Conservation (phyloP, 2,797 vertebrate species). For the Vultur gryphus region DNA sequence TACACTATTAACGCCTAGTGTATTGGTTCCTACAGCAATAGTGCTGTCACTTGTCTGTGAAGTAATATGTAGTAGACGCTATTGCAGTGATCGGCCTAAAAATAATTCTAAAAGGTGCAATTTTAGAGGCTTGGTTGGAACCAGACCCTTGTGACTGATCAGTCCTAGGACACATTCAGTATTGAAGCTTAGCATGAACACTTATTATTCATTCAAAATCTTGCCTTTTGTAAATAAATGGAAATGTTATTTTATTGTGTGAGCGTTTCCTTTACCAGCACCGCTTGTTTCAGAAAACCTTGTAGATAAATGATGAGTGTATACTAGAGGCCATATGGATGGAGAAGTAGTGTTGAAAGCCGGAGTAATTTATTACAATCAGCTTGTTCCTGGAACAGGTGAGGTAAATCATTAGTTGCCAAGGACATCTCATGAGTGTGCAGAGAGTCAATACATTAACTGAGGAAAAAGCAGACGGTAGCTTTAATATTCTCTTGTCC, state of each 20-base stretch:
- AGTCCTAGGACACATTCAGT: neutral
- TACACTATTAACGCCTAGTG: neutral
- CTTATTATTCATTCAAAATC: neutral
- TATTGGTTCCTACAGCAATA: neutral
- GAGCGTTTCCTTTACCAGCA: neutral
- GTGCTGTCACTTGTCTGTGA: neutral
- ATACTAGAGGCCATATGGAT: neutral
- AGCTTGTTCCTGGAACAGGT: constrained; percentile 40
- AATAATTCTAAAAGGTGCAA: neutral
- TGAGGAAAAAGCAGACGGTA: neutral
- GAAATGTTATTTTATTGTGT: neutral
- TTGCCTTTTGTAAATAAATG: neutral
- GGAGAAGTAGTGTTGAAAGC: constrained; percentile 3
- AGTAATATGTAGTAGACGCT: neutral
- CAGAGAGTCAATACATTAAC: constrained; percentile 13
- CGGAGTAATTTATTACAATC: constrained; percentile 41
- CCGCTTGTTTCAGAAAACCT: neutral
- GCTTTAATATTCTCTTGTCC: neutral
- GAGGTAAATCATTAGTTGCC: constrained; percentile 37
- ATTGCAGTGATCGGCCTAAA: neutral
- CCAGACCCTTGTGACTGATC: neutral
- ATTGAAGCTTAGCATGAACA: neutral
- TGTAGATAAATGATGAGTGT: constrained; percentile 19
- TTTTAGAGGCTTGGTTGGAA: neutral
- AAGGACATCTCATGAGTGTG: neutral